Evolutionary conservation across 2,797 vertebrate genomes (phyloP).

Genomic region (Scolopax bukidnonensis): DNA sequence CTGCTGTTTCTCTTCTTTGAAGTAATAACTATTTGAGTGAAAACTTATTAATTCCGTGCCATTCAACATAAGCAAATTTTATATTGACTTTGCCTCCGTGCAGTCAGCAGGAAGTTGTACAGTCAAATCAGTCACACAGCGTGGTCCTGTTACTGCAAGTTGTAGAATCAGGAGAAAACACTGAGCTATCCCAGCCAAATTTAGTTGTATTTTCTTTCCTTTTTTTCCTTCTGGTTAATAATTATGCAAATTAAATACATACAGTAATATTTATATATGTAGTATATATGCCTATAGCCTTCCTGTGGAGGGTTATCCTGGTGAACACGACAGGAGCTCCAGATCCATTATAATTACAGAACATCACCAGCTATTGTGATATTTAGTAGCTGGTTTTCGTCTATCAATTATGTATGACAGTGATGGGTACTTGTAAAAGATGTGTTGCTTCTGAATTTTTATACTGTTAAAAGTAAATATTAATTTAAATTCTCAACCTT

Average conservation of each 20-base stretch:
- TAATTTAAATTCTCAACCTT: not conserved
- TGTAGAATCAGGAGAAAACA: not conserved
- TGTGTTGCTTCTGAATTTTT: not conserved
- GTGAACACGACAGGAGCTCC: not conserved
- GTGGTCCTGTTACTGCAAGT: not conserved
- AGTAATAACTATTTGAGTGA: not conserved
- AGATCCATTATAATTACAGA: not conserved
- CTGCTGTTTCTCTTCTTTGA: not conserved
- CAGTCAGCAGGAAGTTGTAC: not conserved
- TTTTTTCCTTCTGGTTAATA: not conserved
- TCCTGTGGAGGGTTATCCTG: not conserved
- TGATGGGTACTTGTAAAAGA: not conserved
- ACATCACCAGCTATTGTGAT: constrained; percentile 1
- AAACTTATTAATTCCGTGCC: not conserved
- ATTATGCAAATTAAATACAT: not conserved
- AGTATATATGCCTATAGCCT: not conserved
- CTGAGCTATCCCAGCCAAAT: not conserved
- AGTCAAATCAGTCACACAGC: not conserved
- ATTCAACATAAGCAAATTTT: not conserved
- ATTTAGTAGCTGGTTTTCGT: constrained; percentile 2
- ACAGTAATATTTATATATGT: not conserved
- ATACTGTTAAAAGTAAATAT: constrained; percentile 20
- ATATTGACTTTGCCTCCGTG: not conserved
- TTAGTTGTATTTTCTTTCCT: not conserved
- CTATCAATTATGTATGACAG: not conserved